Evolutionary conservation across 2,797 vertebrate species (phyloP).

Genomic region (Neosilurus mollespiculum): DNA sequence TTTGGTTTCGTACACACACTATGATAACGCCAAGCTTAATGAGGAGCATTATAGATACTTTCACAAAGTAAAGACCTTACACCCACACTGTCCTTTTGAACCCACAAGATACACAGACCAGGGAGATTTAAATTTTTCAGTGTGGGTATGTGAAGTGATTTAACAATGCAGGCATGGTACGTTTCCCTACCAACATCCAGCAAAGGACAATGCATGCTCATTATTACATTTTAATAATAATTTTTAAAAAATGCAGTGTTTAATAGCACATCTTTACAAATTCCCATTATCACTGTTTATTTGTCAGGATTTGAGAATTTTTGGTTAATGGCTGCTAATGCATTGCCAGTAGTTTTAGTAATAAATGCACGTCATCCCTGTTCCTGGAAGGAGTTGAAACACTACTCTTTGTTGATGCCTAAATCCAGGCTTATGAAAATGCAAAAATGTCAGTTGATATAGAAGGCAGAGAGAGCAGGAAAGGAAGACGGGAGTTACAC

Average conservation of each 20-base stretch:
- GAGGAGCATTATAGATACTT: constrained; percentile 43
- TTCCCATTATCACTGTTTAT: not conserved
- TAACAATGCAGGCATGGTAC: no score
- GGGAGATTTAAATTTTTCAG: constrained; percentile 18
- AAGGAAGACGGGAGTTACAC: constrained; percentile 20
- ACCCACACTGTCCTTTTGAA: constrained; percentile 44
- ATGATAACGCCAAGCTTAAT: constrained; percentile 66
- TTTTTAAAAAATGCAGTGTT: no score
- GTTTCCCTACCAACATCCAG: not conserved
- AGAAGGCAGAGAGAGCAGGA: not conserved
- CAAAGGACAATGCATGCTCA: not conserved
- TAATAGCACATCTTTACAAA: not conserved
- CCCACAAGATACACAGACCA: constrained; percentile 30
- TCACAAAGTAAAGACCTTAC: constrained; percentile 62
- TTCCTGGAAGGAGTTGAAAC: not conserved
- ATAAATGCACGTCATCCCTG: not conserved
- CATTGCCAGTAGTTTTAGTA: not conserved
- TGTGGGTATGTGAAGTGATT: not conserved
- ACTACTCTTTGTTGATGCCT: not conserved
- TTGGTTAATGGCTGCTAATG: not conserved
- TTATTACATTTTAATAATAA: not conserved
- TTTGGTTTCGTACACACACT: constrained; percentile 41
- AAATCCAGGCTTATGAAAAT: not conserved
- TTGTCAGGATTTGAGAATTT: not conserved
- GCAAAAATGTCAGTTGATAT: not conserved